Percentiles rank a stretch among this genome's conserved stretches.
Conservation (phyloP, 2,888 invertebrate species). For the Eilema depressum region DNA sequence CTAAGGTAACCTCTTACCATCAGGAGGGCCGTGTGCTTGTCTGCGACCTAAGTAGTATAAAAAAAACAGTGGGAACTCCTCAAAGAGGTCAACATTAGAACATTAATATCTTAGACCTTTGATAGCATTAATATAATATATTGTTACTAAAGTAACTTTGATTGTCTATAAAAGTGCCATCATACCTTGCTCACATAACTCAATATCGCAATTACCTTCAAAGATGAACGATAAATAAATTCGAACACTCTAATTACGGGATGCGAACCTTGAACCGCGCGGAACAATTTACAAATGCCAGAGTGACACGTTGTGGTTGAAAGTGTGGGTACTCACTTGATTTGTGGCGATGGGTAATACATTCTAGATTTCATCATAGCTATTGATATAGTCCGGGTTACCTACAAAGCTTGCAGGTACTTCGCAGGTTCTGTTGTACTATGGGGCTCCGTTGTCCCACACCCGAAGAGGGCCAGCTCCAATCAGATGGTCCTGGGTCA, state of each 20-base stretch:
- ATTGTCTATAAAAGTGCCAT: slow-evolving; percentile 3
- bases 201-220: slow-evolving; percentile 32
- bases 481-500: too few species aligned
- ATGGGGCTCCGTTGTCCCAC: too few species aligned
- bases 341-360: background rate
- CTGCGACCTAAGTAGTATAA: too few species aligned
- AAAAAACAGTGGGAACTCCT: background rate
- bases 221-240: slow-evolving; percentile 47
- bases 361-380: background rate
- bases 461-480: too few species aligned
- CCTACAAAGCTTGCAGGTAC: background rate
- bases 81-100: background rate
- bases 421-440: too few species aligned
- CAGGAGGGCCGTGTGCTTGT: too few species aligned
- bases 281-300: slow-evolving; percentile 45
- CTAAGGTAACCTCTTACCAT: too few species aligned
- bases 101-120: background rate
- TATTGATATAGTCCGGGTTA: background rate
- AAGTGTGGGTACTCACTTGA: slow-evolving; percentile 3
- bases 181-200: slow-evolving; percentile 24
- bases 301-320: slow-evolving; percentile 39
- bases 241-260: slow-evolving; percentile 47
- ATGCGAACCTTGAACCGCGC: slow-evolving; percentile 49
- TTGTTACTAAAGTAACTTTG: too few species aligned
- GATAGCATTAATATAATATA: too few species aligned